Base-by-base conservation (phyloP, 2,888 invertebrate genomes). In the Drosophila mimica region DNA sequence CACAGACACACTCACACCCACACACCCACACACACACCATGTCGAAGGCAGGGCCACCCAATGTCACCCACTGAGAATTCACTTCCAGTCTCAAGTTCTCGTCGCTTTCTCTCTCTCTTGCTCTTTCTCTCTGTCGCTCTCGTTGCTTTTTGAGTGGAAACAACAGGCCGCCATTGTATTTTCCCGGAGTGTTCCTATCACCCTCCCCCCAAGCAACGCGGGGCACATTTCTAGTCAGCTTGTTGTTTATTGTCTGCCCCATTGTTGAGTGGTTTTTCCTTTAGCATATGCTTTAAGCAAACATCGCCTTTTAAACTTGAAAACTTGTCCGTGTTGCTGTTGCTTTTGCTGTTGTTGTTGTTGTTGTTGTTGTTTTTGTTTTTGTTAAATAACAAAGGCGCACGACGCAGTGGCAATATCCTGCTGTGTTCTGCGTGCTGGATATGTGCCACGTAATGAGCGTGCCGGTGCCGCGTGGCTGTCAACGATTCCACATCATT, bases 401-500 rank as follows among this genome's bases (percentile, higher is more conserved):
- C 25, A 46, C 46, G 46, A 7, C 25, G 46, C 46, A 46, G 46
- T 46, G 60, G 61, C 70, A 49, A 43, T 75, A 60, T 78, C 77
- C 77, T 61, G 77, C 77, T 79, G 77, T 68, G 76, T 67, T 49
- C 72, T 80, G 72, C 36, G 49, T 46, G 56, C 30, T 56, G 61
- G 52, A 60, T 70, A 56, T 74, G 74, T 83, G 88, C 85, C 65
- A 77, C 78, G 62, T 86, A 86, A 86, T 86, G 85, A 86, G 85
- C 82, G 85, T 89, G 87, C 56, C 79, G 81, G 28, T 56, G 89
- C 65, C 85, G 84, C 85, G 88, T 82, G 89, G 78, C 87, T 82
- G 81, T 82, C 89, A 87, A 81, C 71, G 84, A 83, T 90, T 82
- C 89, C 91, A 78, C 89, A 81, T 91, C 91, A 89, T 92, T 92